phyloP scores from a whole-genome alignment of 2,888 invertebrate species.

The Odontocolon sp. region DNA sequence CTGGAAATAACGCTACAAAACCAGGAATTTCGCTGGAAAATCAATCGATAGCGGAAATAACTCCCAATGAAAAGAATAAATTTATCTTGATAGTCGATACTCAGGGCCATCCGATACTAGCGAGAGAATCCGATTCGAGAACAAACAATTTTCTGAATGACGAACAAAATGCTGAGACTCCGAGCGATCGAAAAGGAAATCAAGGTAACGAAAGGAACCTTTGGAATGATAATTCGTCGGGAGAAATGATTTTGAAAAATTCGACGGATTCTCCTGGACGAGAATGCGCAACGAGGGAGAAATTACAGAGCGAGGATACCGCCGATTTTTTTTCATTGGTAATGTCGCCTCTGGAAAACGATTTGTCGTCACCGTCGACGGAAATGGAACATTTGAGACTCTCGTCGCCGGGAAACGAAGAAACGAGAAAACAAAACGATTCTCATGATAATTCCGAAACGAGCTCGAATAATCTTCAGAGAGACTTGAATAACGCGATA shows the following conservation, averaged over 20 bases:
- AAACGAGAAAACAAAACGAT: conserved; percentile 55
- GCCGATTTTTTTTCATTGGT: conserved; percentile 81
- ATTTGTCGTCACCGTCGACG: conserved; percentile 85
- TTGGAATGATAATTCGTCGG: conserved; percentile 23
- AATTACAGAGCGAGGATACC: conserved; percentile 67
- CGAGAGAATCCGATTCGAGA: conserved; percentile 68
- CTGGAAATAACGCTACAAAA: conserved; percentile 24
- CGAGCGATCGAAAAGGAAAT: conserved; percentile 1
- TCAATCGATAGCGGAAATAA: conserved; percentile 47
- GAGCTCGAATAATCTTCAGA: conserved; percentile 53
- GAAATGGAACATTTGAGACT: conserved; percentile 85
- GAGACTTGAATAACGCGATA: conserved; percentile 57
- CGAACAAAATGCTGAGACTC: conserved; percentile 1
- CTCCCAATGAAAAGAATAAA: conserved; percentile 71
- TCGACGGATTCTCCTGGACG: conserved; percentile 15
- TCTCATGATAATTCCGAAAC: conserved; percentile 30
- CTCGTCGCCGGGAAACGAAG: conserved; percentile 76
- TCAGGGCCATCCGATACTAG: conserved; percentile 74
- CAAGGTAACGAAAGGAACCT: background rate
- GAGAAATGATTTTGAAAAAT: conserved; percentile 12
- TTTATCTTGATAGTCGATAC: conserved; percentile 74
- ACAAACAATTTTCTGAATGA: conserved; percentile 21
- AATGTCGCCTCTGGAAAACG: conserved; percentile 82
- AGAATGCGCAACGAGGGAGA: conserved; percentile 41
- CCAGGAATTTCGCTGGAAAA: conserved; percentile 49